Conservation (phyloP, 2,888 invertebrate genomes). For the Podotricha telesiphe region DNA sequence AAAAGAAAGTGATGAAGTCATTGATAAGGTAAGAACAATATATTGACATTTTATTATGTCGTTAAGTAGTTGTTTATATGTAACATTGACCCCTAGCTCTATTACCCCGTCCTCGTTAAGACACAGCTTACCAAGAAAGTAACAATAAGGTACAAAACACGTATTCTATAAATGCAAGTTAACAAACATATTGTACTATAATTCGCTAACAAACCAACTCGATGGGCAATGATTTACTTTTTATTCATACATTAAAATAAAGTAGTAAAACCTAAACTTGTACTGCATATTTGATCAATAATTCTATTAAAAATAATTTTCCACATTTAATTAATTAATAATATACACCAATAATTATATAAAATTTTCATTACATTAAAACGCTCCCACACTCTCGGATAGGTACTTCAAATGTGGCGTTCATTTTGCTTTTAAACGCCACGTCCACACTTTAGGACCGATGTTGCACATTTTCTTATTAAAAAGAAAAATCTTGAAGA, state of each 20-base stretch:
- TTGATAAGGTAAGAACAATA: not conserved
- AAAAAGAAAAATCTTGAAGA: conserved; percentile 11
- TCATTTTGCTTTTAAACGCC: conserved; percentile 19
- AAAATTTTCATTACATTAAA: conserved; percentile 55
- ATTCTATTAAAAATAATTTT: conserved; percentile 68
- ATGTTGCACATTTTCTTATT: conserved; percentile 20
- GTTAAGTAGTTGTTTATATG: not conserved
- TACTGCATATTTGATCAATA: conserved; percentile 65
- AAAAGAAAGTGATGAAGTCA: too few species aligned
- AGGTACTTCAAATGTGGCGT: conserved; percentile 37
- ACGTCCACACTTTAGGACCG: conserved; percentile 20
- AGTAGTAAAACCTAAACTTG: conserved; percentile 51
- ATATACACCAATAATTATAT: conserved; percentile 76
- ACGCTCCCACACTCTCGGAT: conserved; percentile 43
- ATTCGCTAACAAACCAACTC: conserved; percentile 52
- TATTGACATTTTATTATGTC: not conserved
- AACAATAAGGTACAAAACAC: conserved; percentile 49
- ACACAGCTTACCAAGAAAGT: conserved; percentile 37
- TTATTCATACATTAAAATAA: conserved; percentile 43
- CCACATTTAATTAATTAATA: conserved; percentile 58
- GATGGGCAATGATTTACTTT: conserved; percentile 50
- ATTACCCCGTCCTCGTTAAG: conserved; percentile 25
- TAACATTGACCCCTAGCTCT: conserved; percentile 1
- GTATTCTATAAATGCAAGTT: conserved; percentile 76
- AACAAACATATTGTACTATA: conserved; percentile 73